Evolutionary conservation across 2,797 vertebrate species (phyloP).

Genomic region (Arremon brunneinucha): DNA sequence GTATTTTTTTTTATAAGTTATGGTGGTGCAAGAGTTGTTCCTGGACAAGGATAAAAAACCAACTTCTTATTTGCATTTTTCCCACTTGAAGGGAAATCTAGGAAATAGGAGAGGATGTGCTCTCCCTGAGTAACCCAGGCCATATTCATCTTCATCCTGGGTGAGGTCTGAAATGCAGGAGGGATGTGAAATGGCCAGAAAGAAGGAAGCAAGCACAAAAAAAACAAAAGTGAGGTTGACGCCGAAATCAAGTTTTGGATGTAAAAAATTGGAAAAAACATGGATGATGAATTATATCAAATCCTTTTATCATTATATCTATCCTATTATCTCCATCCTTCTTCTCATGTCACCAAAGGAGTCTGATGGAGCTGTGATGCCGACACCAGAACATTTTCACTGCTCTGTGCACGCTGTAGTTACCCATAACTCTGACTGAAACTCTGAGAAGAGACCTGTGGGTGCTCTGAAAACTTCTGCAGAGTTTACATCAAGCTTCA

Average conservation of each 20-base stretch:
- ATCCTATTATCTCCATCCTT: not conserved
- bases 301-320: not conserved
- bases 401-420: not conserved
- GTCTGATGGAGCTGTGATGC: not conserved
- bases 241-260: not conserved
- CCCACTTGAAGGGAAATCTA: not conserved
- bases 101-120: not conserved
- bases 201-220: not conserved
- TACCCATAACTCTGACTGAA: not conserved
- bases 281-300: not conserved
- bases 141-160: not conserved
- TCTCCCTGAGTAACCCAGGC: not conserved
- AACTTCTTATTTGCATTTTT: not conserved
- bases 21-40: not conserved
- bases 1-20: not conserved
- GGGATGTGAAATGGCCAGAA: not conserved
- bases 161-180: not conserved
- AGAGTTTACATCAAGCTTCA: not conserved
- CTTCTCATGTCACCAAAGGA: not conserved
- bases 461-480: not conserved
- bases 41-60: not conserved
- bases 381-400: not conserved
- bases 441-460: not conserved
- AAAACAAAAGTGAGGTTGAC: not conserved
- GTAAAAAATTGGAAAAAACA: not conserved